A percentile compares a stretch with the other conserved stretches of the same genome.
phyloP scores from a whole-genome alignment of 2,888 invertebrate genomes.

The Girardia tigrina region DNA sequence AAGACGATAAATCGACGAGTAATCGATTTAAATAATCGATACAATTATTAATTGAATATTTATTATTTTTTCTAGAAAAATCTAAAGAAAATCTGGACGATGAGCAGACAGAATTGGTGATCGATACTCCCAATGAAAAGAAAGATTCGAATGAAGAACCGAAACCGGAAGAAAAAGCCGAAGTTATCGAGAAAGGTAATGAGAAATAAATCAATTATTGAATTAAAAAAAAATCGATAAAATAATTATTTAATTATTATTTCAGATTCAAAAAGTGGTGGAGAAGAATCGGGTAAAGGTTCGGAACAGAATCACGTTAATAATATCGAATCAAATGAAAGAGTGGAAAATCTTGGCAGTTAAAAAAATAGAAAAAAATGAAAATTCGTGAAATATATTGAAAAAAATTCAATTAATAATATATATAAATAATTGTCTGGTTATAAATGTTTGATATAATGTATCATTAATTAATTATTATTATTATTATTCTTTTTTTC shows the following conservation, averaged over 20 bases:
- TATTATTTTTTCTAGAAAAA: neutral
- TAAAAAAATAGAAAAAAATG: too few relatives aligned
- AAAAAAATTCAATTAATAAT: too few relatives aligned
- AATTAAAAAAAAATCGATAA: too few relatives aligned
- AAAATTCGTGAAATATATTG: too few relatives aligned
- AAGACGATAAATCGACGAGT: neutral
- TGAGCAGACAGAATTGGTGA: neutral
- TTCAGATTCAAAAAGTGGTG: neutral
- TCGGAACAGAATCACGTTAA: slow-evolving; percentile 20
- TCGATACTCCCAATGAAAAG: slow-evolving; percentile 6
- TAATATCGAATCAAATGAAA: slow-evolving; percentile 20
- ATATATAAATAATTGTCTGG: neutral
- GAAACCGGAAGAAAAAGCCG: neutral
- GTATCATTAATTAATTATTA: slow-evolving; percentile 1
- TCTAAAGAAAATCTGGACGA: neutral
- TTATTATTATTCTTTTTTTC: too few relatives aligned
- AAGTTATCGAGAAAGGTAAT: neutral
- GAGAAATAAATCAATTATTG: neutral
- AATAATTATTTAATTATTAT: neutral
- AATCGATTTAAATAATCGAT: too few relatives aligned
- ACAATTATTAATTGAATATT: neutral
- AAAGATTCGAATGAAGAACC: neutral
- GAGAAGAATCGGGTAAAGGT: slow-evolving; percentile 16
- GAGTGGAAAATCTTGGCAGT: slow-evolving; percentile 15
- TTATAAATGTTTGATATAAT: slow-evolving; percentile 12